Base-by-base conservation (phyloP, 2,797 vertebrate species). In the Loris lydekkerianus region DNA sequence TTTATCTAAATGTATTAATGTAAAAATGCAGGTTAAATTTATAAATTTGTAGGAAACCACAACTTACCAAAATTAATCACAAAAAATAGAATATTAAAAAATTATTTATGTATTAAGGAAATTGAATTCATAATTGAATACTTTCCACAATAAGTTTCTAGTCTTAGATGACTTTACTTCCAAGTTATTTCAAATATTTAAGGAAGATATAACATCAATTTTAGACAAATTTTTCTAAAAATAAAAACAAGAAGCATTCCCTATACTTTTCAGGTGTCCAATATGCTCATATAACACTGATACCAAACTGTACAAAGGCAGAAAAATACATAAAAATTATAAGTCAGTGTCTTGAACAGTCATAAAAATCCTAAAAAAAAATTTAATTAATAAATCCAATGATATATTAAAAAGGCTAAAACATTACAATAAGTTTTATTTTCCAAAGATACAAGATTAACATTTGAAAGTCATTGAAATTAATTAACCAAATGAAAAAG, bases 151-250 rank as follows among this genome's bases (percentile, higher is more conserved):
- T 72, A 92, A 83, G 58, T 86, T 49, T 93, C 37, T 29, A 75
- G n/a, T 60, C 6, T 46, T 60, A 82, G 9, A 34, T 67, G 25
- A 53, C 10, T 56, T 92, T 23, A 89, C 40, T 92, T 88, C 29
- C 40, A 84, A 92, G 72, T n/a, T 86, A 7, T 86, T 60, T 15
- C 31, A 95, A 86, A 69, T 75, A 81, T 73, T 90, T 67, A 81
- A 86, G 25, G 5, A 72, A 89, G 63, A 73, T 65, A 76, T 77
- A 90, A 53, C 20, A 82, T 58, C 15, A 46, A 25, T 49, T 82
- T 93, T 73, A 78, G 43, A 53, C 11, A 67, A 67, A 43, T 4
- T 77, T 90, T 58, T 82, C 43, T 10, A 11, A 60, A 86, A 90
- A 82, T 7, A 58, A 40, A 81, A 92, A 23, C 6, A 89, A 17